Base-by-base conservation (phyloP, 2,797 vertebrate species). In the Poecilia picta region DNA sequence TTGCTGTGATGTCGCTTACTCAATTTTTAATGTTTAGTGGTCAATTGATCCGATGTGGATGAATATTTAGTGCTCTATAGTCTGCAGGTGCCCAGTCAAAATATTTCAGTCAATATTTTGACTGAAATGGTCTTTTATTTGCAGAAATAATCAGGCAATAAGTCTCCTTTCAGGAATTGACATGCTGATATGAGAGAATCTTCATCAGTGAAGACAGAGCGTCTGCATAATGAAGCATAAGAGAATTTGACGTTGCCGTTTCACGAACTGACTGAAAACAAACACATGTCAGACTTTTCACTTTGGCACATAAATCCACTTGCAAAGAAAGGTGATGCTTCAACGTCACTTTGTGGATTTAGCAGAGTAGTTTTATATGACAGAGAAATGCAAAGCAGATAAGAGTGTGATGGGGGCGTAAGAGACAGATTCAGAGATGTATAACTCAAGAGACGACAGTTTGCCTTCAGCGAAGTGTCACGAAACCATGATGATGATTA, bases 381-480 rank as follows among this genome's bases (percentile, higher is more conserved):
- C 36, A 12, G 1, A 41, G 36, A 41, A 68, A 68, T 41, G 64
- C 36, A 13, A 23, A 36, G 36, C 57, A 33, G 13, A 16, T 62
- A 18, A 18, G 20, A 41, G 20, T 41, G 16, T 47, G 57, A 76
- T 15, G 70, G 33, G 20, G 33, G 25, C 23, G 8, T 49, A 41
- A 18, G 15, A 62, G 43, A 53, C n/a, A 11, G n/a, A 31, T 45
- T 11, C 45, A 51, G 31, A 73, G 59, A 33, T 53, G 25, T 76
- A 31, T 15, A 51, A 62, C 6, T n/a, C 74, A 28, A 59, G 1
- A 18, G 41, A 79, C 4, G 1, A 59, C 16, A 43, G 12, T 53
- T 64, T 28, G 4, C 36, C 41, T 81, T 59, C 31, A 66, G 68
- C 49, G 5, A 64, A 20, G 76, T 82, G 57, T 73, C 59, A 74